Evolutionary conservation across 2,888 invertebrate genomes (phyloP).

Genomic region (Amiota mariae): DNA sequence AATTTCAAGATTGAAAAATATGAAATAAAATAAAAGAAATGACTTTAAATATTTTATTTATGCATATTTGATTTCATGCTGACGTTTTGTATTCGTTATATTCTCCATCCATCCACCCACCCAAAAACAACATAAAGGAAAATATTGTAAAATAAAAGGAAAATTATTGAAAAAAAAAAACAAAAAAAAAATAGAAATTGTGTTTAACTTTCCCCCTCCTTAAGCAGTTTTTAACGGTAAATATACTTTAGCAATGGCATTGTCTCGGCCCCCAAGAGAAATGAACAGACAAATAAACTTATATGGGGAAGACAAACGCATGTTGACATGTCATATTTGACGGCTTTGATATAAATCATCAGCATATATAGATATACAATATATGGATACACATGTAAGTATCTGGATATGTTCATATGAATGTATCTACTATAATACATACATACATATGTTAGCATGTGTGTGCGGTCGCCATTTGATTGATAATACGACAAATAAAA

Average conservation of each 20-base stretch:
- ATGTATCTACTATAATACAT: too few species aligned
- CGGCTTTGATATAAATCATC: conserved; percentile 65
- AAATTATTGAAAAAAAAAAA: neutral
- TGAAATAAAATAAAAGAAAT: conserved; percentile 38
- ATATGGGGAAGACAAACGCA: conserved; percentile 1
- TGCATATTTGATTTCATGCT: conserved; percentile 6
- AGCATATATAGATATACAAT: conserved; percentile 23
- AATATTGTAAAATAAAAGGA: neutral
- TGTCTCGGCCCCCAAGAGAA: neutral
- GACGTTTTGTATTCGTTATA: conserved; percentile 17
- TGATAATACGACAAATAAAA: conserved; percentile 59
- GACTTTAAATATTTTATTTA: conserved; percentile 50
- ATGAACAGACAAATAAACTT: neutral
- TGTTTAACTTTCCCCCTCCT: neutral
- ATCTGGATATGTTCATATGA: conserved; percentile 24
- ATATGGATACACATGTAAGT: conserved; percentile 20
- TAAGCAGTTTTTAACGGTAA: conserved; percentile 16
- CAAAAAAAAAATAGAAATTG: neutral
- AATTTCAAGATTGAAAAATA: too few species aligned
- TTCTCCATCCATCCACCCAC: conserved; percentile 16
- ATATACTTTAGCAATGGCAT: conserved; percentile 8
- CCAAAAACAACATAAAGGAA: conserved; percentile 12
- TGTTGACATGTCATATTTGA: conserved; percentile 70
- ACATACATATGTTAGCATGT: neutral
- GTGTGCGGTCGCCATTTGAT: conserved; percentile 55